Base-by-base conservation (phyloP, 37 sponge, comb jelly and placozoan species). In the Ephydatia muelleri region DNA sequence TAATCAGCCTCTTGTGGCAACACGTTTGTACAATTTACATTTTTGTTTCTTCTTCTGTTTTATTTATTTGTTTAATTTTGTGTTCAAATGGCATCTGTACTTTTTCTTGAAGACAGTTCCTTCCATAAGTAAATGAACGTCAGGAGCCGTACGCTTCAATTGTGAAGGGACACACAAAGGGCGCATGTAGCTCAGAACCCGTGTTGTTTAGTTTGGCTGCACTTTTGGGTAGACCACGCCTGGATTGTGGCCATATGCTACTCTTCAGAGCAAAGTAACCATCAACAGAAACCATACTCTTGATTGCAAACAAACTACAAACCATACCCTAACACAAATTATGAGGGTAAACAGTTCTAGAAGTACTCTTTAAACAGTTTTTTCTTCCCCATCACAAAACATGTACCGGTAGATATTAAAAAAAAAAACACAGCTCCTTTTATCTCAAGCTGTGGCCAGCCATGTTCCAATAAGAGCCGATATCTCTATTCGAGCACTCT, bases 401-500 rank as follows among this genome's bases (percentile, higher is more conserved):
- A n/a, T n/a, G n/a, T n/a, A n/a, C n/a, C n/a, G n/a, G n/a, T n/a
- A n/a, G n/a, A n/a, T n/a, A n/a, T n/a, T n/a, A n/a, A n/a, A n/a
- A n/a, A n/a, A n/a, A n/a, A n/a, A n/a, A n/a, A n/a, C n/a, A n/a
- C n/a, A n/a, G n/a, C n/a, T n/a, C n/a, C n/a, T n/a, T n/a, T n/a
- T n/a, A 57, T 57, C 16, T 14, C 16, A 57, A 35, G 13, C 72
- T 5, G 33, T 21, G 9, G 72, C 33, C 76, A 87, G 66, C 90
- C 90, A 90, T 2, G 9, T 31, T 26, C 68, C 65, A 68, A 90
- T 76, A 6, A 32, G 19, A 0, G 27, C 28, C 1, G 79, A 26
- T 38, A 91, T 86, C 35, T 40, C 25, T 19, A 73, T 35, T 38
- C 94, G 80, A n/a, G 94, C 94, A 25, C 12, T 19, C 11, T 21